A percentile compares a stretch with the other conserved stretches of the same genome.
Evolutionary conservation across 1,140 invertebrate species (phyloP).

Genomic region (Heliconius himera): DNA sequence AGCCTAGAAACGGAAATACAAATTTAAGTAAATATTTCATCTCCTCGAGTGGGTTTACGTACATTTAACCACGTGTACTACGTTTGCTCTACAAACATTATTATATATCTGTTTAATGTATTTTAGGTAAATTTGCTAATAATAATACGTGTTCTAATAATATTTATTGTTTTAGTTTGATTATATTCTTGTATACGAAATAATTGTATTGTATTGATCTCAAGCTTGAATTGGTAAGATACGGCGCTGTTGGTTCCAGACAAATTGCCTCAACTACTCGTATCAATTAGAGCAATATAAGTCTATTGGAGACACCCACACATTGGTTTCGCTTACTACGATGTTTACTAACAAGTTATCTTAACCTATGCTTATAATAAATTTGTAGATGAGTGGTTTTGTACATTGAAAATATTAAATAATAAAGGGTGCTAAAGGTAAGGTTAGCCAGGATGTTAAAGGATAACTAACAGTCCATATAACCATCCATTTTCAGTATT

Average conservation of each 20-base stretch:
- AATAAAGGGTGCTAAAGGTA: too few species aligned
- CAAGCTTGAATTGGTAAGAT: neutral
- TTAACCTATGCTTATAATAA: neutral
- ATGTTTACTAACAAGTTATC: neutral
- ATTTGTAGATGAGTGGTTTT: neutral
- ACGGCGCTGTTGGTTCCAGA: neutral
- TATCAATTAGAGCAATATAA: neutral
- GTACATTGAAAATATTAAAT: too few species aligned
- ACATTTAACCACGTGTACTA: neutral
- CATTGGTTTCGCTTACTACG: neutral
- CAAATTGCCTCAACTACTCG: constrained; percentile 8
- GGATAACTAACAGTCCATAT: too few species aligned
- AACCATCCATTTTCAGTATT: too few species aligned
- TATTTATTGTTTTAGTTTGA: neutral
- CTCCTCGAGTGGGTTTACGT: too few species aligned
- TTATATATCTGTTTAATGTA: too few species aligned
- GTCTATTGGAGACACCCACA: constrained; percentile 1
- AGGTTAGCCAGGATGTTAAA: too few species aligned
- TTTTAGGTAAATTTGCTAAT: too few species aligned
- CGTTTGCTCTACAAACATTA: neutral
- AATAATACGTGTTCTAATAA: neutral
- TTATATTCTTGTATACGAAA: neutral
- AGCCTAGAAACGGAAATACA: too few species aligned
- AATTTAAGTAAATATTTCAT: too few species aligned
- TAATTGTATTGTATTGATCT: neutral